A percentile compares a stretch with the other conserved stretches of the same genome.
These are phyloP conservation scores for Nycticorax nycticorax DNA, from an alignment of 2,113 vertebrate species.

Conservation along the genomic window DNA sequence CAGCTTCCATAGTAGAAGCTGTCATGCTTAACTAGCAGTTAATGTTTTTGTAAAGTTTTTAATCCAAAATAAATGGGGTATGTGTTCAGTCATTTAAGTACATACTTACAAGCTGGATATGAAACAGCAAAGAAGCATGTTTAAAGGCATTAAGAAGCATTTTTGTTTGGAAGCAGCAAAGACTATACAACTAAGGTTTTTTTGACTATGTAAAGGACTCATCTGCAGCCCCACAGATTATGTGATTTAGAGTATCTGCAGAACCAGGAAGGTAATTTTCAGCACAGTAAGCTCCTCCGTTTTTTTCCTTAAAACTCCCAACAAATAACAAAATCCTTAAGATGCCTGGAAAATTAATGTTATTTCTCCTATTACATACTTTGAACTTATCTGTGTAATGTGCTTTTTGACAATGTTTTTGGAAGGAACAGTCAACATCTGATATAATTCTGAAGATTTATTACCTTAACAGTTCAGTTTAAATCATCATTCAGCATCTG, in stretches of 20 bases:
- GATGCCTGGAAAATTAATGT: neutral
- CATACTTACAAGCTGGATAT: neutral
- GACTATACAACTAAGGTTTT: neutral
- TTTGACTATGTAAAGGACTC: neutral
- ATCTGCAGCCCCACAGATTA: neutral
- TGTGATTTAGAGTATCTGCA: neutral
- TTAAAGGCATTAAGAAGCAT: neutral
- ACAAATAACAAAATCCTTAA: neutral
- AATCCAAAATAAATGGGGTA: neutral
- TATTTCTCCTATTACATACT: neutral
- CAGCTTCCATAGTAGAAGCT: neutral
- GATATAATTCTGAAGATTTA: neutral
- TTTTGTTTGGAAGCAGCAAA: neutral
- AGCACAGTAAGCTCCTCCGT: neutral
- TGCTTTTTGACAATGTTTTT: neutral
- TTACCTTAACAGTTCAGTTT: neutral
- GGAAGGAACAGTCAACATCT: neutral
- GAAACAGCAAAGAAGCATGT: neutral
- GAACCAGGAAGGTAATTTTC: neutral
- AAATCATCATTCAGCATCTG: constrained; percentile 1
- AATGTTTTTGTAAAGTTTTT: neutral
- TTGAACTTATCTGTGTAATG: neutral
- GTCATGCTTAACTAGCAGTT: neutral
- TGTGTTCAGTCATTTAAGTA: neutral
- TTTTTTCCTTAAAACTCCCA: neutral